Conservation (phyloP, 2,797 vertebrate genomes). For the Acanthornis magna region DNA sequence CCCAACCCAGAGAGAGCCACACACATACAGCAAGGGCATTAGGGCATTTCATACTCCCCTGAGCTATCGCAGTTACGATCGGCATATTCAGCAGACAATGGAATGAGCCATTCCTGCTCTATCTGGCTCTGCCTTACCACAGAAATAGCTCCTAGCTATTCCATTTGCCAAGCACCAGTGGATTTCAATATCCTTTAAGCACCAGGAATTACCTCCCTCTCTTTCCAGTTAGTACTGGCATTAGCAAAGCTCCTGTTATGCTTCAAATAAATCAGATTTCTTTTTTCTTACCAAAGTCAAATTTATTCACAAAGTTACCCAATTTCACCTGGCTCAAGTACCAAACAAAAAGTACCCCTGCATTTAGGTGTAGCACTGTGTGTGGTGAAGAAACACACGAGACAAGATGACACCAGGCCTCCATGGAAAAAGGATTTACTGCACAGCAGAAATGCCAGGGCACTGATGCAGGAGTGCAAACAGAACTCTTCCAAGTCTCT, state of each 20-base stretch:
- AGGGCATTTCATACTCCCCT: background rate
- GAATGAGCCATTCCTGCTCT: constrained; percentile 8
- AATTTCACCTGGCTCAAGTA: background rate
- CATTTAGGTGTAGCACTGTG: background rate
- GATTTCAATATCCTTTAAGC: constrained; percentile 9
- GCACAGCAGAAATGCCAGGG: background rate
- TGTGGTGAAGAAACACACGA: background rate
- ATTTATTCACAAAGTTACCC: background rate
- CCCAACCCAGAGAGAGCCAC: background rate
- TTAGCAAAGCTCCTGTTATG: background rate
- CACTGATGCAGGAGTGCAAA: background rate
- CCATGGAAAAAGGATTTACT: constrained; percentile 5
- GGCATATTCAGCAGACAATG: constrained; percentile 11
- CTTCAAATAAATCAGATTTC: background rate
- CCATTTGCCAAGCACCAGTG: background rate
- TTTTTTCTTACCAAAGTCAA: background rate
- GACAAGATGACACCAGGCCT: background rate
- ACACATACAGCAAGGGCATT: background rate
- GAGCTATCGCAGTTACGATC: background rate
- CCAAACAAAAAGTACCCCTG: background rate
- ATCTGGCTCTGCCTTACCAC: background rate
- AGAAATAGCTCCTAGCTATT: constrained; percentile 25
- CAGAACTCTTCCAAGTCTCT: background rate
- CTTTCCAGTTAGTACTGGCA: background rate
- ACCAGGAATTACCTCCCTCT: background rate